Percentiles rank a stretch among this genome's conserved stretches.
Evolutionary conservation across 2,888 invertebrate genomes (phyloP).

Genomic region (Eupithecia vulgata): DNA sequence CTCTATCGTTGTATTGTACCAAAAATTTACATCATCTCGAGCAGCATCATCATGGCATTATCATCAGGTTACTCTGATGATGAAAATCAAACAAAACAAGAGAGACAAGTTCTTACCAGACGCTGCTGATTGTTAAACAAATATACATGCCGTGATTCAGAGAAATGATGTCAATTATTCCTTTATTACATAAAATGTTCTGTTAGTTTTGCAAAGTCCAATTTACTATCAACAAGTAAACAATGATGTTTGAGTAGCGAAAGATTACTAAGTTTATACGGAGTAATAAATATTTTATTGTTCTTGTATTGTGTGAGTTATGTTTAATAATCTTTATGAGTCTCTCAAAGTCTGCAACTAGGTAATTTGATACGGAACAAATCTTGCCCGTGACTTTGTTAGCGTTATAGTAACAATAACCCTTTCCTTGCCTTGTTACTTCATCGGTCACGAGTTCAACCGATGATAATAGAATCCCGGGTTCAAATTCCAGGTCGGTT

Average conservation of each 20-base stretch:
- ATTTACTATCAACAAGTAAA: constrained; percentile 18
- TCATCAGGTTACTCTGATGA: not conserved
- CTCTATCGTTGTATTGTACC: not conserved
- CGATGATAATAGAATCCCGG: no score
- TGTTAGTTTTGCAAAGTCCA: constrained; percentile 9
- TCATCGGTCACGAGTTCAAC: no score
- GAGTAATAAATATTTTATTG: constrained; percentile 9
- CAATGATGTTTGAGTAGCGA: constrained; percentile 13
- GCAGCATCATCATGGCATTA: not conserved
- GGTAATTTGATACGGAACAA: not conserved
- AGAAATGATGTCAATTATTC: constrained; percentile 30
- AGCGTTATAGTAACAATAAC: not conserved
- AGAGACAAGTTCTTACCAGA: constrained; percentile 20
- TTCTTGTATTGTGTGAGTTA: constrained; percentile 7
- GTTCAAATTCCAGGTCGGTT: no score
- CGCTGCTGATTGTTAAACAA: constrained; percentile 20
- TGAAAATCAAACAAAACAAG: not conserved
- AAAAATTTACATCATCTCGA: not conserved
- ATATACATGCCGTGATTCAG: constrained; percentile 11
- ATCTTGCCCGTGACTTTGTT: not conserved
- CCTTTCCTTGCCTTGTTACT: not conserved
- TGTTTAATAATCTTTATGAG: not conserved
- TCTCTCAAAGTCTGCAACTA: not conserved
- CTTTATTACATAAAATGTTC: constrained; percentile 29
- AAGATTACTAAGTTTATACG: constrained; percentile 14